Percentiles rank a stretch among this genome's conserved stretches.
Conservation (phyloP, 2,888 invertebrate genomes). For the Lucinisca nassula region DNA sequence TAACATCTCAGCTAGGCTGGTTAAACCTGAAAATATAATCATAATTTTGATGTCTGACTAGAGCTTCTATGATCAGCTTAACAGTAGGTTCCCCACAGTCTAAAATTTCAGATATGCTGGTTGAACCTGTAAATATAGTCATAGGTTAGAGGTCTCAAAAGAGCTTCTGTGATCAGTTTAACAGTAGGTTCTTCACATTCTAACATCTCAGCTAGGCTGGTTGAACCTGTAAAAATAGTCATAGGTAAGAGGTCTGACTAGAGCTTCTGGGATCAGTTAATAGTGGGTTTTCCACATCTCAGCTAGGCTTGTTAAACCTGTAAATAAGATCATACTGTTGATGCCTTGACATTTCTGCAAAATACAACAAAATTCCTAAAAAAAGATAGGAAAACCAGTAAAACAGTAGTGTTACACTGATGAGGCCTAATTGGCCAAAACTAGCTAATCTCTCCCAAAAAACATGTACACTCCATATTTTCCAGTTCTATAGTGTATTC, state of each 20-base stretch:
- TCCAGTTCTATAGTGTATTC: too few relatives aligned
- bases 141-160: conserved; percentile 92
- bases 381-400: too few relatives aligned
- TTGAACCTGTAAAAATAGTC: conserved; percentile 84
- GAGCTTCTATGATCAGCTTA: conserved; percentile 92
- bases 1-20: conserved; percentile 89
- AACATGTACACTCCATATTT: too few relatives aligned
- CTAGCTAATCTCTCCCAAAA: too few relatives aligned
- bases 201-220: conserved; percentile 89
- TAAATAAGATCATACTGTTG: too few relatives aligned
- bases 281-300: conserved; percentile 90
- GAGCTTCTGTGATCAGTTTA: conserved; percentile 92
- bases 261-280: conserved; percentile 92
- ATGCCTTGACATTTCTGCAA: too few relatives aligned
- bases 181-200: conserved; percentile 91
- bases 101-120: conserved; percentile 89
- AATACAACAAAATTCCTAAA: too few relatives aligned
- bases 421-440: too few relatives aligned
- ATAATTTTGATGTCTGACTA: conserved; percentile 92
- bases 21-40: conserved; percentile 89
- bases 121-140: conserved; percentile 89
- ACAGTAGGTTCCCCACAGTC: conserved; percentile 91
- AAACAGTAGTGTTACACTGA: too few relatives aligned
- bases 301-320: conserved; percentile 88
- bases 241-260: too few relatives aligned